Conservation (phyloP, 2,113 vertebrate genomes). For the Ictalurus furcatus region DNA sequence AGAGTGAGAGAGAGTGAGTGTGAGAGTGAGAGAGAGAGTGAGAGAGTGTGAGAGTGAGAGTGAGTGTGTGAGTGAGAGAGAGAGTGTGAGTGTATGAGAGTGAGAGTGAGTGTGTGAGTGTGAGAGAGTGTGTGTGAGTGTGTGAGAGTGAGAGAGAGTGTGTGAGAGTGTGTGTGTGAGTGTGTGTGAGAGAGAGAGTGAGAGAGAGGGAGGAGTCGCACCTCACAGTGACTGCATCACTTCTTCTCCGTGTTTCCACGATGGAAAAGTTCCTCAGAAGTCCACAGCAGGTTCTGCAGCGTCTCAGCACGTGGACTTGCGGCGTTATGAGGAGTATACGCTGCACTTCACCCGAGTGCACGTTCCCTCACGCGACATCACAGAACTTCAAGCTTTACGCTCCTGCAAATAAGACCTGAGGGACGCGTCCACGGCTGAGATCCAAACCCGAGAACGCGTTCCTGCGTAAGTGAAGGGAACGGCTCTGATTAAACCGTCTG, state of each 20-base stretch:
- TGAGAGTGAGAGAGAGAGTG: too few relatives aligned
- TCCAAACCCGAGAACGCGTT: background rate
- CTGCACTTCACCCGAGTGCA: background rate
- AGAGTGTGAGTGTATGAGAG: too few relatives aligned
- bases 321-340: too few relatives aligned
- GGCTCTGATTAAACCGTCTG: constrained; percentile 47
- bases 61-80: too few relatives aligned
- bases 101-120: too few relatives aligned
- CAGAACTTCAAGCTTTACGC: background rate
- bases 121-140: too few relatives aligned
- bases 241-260: background rate
- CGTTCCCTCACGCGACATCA: background rate
- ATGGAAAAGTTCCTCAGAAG: background rate
- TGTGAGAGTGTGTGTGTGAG: too few relatives aligned
- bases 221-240: background rate
- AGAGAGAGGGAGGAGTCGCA: too few relatives aligned
- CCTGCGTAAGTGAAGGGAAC: constrained; percentile 23
- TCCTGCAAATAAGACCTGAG: background rate
- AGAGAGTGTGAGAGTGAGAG: too few relatives aligned
- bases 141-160: too few relatives aligned
- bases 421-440: background rate
- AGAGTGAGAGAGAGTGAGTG: too few relatives aligned
- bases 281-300: background rate
- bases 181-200: too few relatives aligned
- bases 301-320: background rate